These are phyloP conservation scores for Prostheceraeus crozeri DNA, from an alignment of 2,888 invertebrate genomes.

Conservation along the genomic window DNA sequence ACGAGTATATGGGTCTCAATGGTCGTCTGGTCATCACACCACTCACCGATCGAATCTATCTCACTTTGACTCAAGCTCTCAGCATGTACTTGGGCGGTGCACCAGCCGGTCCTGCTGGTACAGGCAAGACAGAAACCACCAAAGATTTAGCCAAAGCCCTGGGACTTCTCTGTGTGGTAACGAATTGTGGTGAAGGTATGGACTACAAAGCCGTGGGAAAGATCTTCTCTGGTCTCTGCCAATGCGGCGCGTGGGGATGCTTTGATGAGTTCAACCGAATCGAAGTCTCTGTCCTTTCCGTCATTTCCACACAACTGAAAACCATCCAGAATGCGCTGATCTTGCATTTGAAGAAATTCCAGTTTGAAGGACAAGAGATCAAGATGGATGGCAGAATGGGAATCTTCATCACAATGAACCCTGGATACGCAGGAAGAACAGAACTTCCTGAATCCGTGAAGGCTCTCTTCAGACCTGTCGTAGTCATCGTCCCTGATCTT, in stretches of 20 bases:
- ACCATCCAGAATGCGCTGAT: conserved; percentile 76
- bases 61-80: conserved; percentile 83
- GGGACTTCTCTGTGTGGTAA: conserved; percentile 60
- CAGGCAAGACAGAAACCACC: conserved; percentile 82
- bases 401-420: conserved; percentile 90
- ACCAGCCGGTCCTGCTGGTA: conserved; percentile 65
- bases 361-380: conserved; percentile 78
- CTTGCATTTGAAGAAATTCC: conserved; percentile 67
- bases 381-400: conserved; percentile 75
- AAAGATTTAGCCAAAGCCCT: conserved; percentile 85
- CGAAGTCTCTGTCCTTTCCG: conserved; percentile 80
- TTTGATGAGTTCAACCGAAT: conserved; percentile 90
- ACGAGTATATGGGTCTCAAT: conserved; percentile 88
- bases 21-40: conserved; percentile 83
- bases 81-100: conserved; percentile 84
- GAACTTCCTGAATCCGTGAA: conserved; percentile 81
- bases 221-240: conserved; percentile 64
- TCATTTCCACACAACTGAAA: conserved; percentile 82
- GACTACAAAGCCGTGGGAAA: conserved; percentile 66
- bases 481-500: conserved; percentile 80
- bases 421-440: conserved; percentile 81
- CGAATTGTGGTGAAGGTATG: conserved; percentile 86
- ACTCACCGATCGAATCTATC: conserved; percentile 79
- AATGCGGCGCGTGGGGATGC: conserved; percentile 89
- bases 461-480: conserved; percentile 79